These are phyloP conservation scores for Camponotus pennsylvanicus DNA, from an alignment of 1,140 invertebrate species.

Conservation along the genomic window DNA sequence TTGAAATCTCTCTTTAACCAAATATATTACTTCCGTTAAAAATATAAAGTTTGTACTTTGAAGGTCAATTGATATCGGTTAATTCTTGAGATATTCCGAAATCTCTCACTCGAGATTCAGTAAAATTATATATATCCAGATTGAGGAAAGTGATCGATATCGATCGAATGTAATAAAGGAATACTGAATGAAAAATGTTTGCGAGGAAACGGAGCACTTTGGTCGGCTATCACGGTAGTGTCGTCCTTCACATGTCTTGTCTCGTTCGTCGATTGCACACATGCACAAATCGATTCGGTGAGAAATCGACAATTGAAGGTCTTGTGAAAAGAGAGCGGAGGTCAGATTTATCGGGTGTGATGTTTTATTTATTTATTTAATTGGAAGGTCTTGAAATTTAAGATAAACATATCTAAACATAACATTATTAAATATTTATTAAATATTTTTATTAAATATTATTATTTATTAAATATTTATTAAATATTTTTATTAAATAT, in stretches of 20 bases:
- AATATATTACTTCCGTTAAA: background rate
- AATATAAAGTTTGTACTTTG: background rate
- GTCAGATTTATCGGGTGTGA: background rate
- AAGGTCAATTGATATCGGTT: background rate
- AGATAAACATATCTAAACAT: too few relatives aligned
- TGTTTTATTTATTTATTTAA: background rate
- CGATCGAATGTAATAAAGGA: background rate
- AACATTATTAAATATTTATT: too few relatives aligned
- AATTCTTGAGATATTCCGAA: background rate
- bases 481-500: too few relatives aligned
- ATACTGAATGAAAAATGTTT: background rate
- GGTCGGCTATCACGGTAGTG: conserved; percentile 29
- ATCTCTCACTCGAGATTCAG: background rate
- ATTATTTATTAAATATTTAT: too few relatives aligned
- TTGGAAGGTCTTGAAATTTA: too few relatives aligned
- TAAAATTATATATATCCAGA: background rate
- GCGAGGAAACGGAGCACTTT: conserved; percentile 28
- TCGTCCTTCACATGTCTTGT: conserved; percentile 9
- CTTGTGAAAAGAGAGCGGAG: background rate
- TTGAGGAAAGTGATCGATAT: background rate
- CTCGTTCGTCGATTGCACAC: background rate
- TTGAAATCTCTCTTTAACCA: background rate
- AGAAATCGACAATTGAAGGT: background rate
- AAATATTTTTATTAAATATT: too few relatives aligned
- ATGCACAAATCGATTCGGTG: background rate